Conservation (phyloP, 1,140 invertebrate species). For the Ridgeia piscesae region DNA sequence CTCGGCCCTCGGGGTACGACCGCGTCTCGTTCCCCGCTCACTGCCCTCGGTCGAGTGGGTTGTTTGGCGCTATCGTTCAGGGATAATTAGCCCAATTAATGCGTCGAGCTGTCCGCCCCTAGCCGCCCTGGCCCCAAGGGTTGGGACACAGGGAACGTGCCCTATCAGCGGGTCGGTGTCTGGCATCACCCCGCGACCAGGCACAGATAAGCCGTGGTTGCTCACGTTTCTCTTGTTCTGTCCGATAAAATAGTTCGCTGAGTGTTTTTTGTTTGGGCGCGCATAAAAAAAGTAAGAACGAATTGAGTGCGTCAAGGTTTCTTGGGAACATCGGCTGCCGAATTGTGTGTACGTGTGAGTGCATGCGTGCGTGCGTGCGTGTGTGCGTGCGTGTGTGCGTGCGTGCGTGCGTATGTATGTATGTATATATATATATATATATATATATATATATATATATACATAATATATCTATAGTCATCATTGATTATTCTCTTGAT, state of each 20-base stretch:
- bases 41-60: too few species aligned
- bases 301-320: too few species aligned
- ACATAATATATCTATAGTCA: too few species aligned
- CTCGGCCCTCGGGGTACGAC: too few species aligned
- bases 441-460: too few species aligned
- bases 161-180: not conserved
- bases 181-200: not conserved
- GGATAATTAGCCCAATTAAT: too few species aligned
- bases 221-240: not conserved
- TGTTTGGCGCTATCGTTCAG: too few species aligned
- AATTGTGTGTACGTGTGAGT: not conserved
- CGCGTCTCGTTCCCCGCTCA: too few species aligned
- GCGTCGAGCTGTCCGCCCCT: too few species aligned
- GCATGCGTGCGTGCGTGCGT: not conserved
- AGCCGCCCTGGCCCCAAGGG: too few species aligned
- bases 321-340: too few species aligned
- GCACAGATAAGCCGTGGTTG: not conserved
- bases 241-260: not conserved
- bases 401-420: constrained; percentile 15
- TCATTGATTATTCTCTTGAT: too few species aligned
- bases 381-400: not conserved
- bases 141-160: not conserved
- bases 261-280: not conserved
- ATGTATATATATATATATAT: constrained; percentile 26
- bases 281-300: not conserved